phyloP scores from a whole-genome alignment of 1,140 invertebrate genomes.

The Artemia franciscana region DNA sequence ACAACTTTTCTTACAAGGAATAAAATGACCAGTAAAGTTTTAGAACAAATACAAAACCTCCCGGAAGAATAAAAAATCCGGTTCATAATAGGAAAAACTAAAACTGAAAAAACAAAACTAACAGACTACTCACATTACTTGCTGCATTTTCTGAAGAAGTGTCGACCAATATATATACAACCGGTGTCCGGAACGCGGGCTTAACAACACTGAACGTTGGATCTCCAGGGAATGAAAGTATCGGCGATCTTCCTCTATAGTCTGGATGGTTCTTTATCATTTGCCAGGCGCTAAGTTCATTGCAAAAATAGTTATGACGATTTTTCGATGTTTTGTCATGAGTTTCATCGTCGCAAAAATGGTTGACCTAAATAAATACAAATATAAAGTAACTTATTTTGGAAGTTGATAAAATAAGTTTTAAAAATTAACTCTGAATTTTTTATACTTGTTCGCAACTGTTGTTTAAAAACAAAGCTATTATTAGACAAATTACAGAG shows the following conservation, averaged over 20 bases:
- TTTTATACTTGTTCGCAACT: too few species aligned
- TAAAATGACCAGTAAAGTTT: too few species aligned
- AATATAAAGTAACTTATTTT: background rate
- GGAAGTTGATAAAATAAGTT: background rate
- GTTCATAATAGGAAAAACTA: too few species aligned
- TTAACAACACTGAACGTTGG: background rate
- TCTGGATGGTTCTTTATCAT: conserved; percentile 2
- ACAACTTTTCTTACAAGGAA: too few species aligned
- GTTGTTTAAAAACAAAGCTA: too few species aligned
- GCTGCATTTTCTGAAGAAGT: background rate
- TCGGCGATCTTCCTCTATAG: background rate
- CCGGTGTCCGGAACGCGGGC: background rate
- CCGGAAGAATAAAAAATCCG: too few species aligned
- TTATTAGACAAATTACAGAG: too few species aligned
- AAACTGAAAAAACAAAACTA: too few species aligned
- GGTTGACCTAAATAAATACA: background rate
- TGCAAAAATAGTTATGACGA: conserved; percentile 5
- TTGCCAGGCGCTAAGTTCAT: conserved; percentile 1
- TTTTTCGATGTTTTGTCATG: conserved; percentile 4
- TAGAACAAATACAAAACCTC: too few species aligned
- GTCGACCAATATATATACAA: background rate
- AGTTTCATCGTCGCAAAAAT: conserved; percentile 4
- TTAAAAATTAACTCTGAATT: background rate
- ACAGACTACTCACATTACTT: background rate
- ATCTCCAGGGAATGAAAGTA: background rate